phyloP scores from a whole-genome alignment of 2,888 invertebrate genomes.

The Clivina fossor region DNA sequence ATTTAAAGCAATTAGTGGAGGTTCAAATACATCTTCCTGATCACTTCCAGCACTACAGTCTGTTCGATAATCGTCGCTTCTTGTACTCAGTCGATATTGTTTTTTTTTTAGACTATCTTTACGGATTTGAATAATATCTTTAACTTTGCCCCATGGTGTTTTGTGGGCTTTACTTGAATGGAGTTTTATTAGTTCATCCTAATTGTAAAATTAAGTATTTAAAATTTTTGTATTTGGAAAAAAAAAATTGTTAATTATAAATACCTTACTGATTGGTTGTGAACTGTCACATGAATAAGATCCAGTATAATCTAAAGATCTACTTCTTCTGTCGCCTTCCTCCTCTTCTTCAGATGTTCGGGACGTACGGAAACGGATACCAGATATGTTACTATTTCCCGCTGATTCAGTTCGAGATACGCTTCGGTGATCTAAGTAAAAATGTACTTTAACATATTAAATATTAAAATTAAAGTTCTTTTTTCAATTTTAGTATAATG shows the following conservation, averaged over 20 bases:
- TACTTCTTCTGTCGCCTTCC: conserved; percentile 25
- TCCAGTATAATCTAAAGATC: conserved; percentile 22
- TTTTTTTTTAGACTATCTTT: conserved; percentile 67
- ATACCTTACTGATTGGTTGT: conserved; percentile 23
- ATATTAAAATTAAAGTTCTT: not conserved
- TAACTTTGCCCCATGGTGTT: conserved; percentile 78
- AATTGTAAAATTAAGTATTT: not conserved
- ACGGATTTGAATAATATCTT: conserved; percentile 73
- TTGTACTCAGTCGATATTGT: conserved; percentile 50
- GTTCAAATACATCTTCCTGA: conserved; percentile 50
- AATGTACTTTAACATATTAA: not conserved
- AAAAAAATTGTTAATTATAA: not conserved
- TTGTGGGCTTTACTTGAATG: conserved; percentile 55
- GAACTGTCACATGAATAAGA: conserved; percentile 17
- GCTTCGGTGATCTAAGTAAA: conserved; percentile 9
- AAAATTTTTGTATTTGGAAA: not conserved
- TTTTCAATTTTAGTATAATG: no score
- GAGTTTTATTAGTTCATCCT: conserved; percentile 25
- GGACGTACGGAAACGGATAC: conserved; percentile 12
- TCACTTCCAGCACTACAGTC: conserved; percentile 48
- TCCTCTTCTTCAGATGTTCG: conserved; percentile 24
- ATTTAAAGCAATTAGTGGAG: no score
- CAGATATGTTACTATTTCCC: conserved; percentile 13
- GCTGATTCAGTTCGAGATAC: conserved; percentile 23
- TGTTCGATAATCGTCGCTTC: conserved; percentile 50